Base-by-base conservation (phyloP, 2,113 vertebrate genomes). In the Strix aluco region DNA sequence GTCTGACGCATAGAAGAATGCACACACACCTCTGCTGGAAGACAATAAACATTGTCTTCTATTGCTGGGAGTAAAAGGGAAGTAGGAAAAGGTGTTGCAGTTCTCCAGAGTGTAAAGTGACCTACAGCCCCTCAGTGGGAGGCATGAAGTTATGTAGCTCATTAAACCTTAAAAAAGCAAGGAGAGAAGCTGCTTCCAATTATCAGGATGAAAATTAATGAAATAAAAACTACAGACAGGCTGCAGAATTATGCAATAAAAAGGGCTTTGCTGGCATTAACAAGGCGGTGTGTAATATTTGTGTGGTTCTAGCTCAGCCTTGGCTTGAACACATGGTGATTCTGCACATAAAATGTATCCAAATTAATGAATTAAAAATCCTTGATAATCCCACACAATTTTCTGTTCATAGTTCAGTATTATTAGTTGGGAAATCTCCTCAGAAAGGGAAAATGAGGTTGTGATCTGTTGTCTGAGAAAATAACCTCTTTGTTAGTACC, bases 191-290 rank as follows among this genome's bases (percentile, higher is more conserved):
- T 98, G 98, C 98, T 98, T 98, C 97, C 91, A 98, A 98, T 98
- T 98, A 98, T 96, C 96, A 97, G 97, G 97, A 98, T 98, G 97
- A 98, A 98, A 98, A 97, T 98, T 97, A 97, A 98, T 97, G 95
- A 98, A 98, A 97, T 96, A 94, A 97, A 98, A 98, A 94, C 90
- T 96, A 95, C 94, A 95, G 96, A 95, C 92, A 92, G 88, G 90
- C 96, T 97, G 92, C 92, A 97, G 95, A 85, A 83, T 97, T 97
- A 97, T 98, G 95, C 90, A 95, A 93, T 96, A 98, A 98, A 97
- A 92, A 93, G 70, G 73, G 84, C 92, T 98, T 97, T 97, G 78
- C 94, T 96, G 95, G 95, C 88, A 79, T 96, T 96, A 96, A 95
- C 92, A 97, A 96, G 95, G 96, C 81, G 13, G 86, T 82, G 90